phyloP scores from a whole-genome alignment of 2,888 invertebrate genomes.

The Apamea monoglypha region DNA sequence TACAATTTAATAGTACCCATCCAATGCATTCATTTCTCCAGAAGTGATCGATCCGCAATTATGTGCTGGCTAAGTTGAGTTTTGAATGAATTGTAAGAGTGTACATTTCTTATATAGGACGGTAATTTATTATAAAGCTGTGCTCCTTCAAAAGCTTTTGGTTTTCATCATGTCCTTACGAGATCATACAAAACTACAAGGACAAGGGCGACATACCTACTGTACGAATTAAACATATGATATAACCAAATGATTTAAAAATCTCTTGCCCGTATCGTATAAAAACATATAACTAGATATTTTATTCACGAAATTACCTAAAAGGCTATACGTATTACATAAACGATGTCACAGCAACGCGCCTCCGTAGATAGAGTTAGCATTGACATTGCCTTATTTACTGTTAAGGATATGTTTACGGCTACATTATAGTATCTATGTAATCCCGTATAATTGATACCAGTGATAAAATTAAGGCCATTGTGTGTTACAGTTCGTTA shows the following conservation, averaged over 20 bases:
- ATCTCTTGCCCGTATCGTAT: not conserved
- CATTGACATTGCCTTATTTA: slow-evolving; percentile 67
- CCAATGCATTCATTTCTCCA: no score
- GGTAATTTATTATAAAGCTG: no score
- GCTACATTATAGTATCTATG: slow-evolving; percentile 52
- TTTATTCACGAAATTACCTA: not conserved
- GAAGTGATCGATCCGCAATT: no score
- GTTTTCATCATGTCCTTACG: no score
- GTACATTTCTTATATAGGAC: no score
- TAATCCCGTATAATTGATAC: slow-evolving; percentile 64
- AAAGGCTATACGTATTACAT: slow-evolving; percentile 30
- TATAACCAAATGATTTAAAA: not conserved
- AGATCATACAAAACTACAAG: no score
- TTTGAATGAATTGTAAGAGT: no score
- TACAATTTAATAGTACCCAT: no score
- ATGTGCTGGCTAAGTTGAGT: no score
- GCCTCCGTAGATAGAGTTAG: slow-evolving; percentile 53
- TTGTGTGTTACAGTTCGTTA: slow-evolving; percentile 30
- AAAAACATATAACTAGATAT: not conserved
- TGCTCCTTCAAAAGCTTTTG: no score
- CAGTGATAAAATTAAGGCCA: slow-evolving; percentile 66
- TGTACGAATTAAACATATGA: no score
- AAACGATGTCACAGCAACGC: slow-evolving; percentile 43
- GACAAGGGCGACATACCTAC: no score
- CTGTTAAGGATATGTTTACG: slow-evolving; percentile 40